Conservation (phyloP, 2,113 vertebrate species). For the Rissa tridactyla region DNA sequence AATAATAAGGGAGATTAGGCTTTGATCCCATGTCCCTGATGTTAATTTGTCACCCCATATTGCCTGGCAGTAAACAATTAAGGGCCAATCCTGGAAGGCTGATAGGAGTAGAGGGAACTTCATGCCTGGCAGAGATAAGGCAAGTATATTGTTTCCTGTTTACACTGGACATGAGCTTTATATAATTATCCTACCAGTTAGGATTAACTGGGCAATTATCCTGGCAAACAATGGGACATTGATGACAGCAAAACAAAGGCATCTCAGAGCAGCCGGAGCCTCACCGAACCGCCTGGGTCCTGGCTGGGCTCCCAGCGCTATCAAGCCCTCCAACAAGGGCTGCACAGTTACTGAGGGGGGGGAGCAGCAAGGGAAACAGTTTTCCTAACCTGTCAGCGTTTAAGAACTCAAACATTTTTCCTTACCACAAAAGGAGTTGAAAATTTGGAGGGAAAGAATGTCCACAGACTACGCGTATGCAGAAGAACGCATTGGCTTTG, state of each 20-base stretch:
- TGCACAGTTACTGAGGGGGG: not conserved
- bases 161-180: not conserved
- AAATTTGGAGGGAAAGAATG: not conserved
- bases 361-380: slow-evolving; percentile 32
- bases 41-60: not conserved
- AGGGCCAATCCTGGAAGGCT: not conserved
- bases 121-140: not conserved
- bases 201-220: slow-evolving; percentile 1
- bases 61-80: not conserved
- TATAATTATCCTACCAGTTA: not conserved
- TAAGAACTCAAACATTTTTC: slow-evolving; percentile 34
- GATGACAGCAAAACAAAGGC: slow-evolving; percentile 41
- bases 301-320: not conserved
- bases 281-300: not conserved
- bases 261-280: not conserved
- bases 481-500: not conserved
- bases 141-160: slow-evolving; percentile 29
- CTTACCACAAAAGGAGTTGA: not conserved
- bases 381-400: slow-evolving; percentile 33
- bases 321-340: not conserved
- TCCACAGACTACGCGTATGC: not conserved
- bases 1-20: not conserved
- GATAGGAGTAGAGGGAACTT: not conserved
- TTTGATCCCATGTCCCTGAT: not conserved
- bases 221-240: slow-evolving; percentile 15